These are phyloP conservation scores for Dastarcus helophoroides DNA, from an alignment of 2,888 invertebrate species.

Conservation along the genomic window DNA sequence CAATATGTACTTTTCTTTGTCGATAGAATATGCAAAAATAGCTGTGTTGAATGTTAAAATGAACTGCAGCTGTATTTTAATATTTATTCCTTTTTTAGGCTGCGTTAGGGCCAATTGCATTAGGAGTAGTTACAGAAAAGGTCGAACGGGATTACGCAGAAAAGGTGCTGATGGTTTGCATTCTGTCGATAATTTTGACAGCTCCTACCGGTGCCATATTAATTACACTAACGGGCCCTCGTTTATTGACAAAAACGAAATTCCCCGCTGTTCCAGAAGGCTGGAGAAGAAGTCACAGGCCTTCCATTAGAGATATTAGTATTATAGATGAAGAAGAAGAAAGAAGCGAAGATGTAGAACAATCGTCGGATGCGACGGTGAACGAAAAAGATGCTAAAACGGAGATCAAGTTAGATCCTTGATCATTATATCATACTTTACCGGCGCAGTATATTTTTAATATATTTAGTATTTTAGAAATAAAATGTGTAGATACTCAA, in stretches of 20 bases:
- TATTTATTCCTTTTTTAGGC: constrained; percentile 47
- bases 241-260: constrained; percentile 65
- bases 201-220: constrained; percentile 76
- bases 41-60: too few relatives aligned
- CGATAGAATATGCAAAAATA: too few relatives aligned
- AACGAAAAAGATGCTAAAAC: too few relatives aligned
- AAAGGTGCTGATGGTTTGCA: constrained; percentile 62
- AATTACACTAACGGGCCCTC: constrained; percentile 67
- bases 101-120: constrained; percentile 66
- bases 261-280: constrained; percentile 61
- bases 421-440: too few relatives aligned
- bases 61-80: too few relatives aligned
- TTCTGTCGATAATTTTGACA: constrained; percentile 72
- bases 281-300: constrained; percentile 70
- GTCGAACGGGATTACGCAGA: constrained; percentile 49
- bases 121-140: constrained; percentile 47
- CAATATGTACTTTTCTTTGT: too few relatives aligned
- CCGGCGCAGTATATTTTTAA: too few relatives aligned
- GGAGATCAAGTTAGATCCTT: too few relatives aligned
- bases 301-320: constrained; percentile 76
- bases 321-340: constrained; percentile 77
- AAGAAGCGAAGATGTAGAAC: constrained; percentile 40
- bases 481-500: too few relatives aligned
- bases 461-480: too few relatives aligned
- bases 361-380: background rate